These are phyloP conservation scores for Dipodomys merriami DNA, from an alignment of 2,113 vertebrate genomes.

Conservation along the genomic window DNA sequence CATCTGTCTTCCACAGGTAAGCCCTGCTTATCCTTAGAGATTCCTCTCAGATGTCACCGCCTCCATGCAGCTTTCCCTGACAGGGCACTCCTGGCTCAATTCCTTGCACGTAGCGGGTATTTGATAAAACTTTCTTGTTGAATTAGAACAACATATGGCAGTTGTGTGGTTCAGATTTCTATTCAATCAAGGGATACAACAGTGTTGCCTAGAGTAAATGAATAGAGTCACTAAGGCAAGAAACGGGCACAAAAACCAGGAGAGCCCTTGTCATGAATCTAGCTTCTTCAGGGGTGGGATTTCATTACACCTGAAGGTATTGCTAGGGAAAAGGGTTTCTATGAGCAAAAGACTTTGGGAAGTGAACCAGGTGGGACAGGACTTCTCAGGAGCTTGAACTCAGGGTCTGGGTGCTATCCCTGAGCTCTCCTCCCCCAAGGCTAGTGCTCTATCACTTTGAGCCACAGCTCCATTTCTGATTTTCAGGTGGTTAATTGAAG, in stretches of 20 bases:
- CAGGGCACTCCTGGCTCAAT: neutral
- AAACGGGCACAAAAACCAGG: neutral
- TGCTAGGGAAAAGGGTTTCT: neutral
- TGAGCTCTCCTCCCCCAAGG: too few relatives aligned
- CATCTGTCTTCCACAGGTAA: neutral
- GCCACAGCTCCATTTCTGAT: too few relatives aligned
- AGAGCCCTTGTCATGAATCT: neutral
- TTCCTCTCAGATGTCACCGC: neutral
- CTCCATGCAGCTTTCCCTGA: constrained; percentile 28
- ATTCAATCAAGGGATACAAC: neutral
- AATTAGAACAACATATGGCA: neutral
- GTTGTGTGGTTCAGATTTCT: constrained; percentile 24
- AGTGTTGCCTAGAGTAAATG: neutral
- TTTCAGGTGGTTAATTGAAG: too few relatives aligned
- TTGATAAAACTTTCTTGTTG: neutral
- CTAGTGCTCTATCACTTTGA: too few relatives aligned
- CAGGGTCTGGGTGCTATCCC: too few relatives aligned
- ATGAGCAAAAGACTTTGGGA: constrained; percentile 8
- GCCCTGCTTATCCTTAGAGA: constrained; percentile 2
- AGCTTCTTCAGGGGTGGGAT: neutral
- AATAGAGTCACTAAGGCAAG: neutral
- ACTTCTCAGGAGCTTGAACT: neutral
- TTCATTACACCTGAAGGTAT: neutral
- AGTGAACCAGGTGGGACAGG: neutral
- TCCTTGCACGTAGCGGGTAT: neutral